A percentile compares a stretch with the other conserved stretches of the same genome.
Conservation (phyloP, 2,888 invertebrate species). For the Hydraecia micacea region DNA sequence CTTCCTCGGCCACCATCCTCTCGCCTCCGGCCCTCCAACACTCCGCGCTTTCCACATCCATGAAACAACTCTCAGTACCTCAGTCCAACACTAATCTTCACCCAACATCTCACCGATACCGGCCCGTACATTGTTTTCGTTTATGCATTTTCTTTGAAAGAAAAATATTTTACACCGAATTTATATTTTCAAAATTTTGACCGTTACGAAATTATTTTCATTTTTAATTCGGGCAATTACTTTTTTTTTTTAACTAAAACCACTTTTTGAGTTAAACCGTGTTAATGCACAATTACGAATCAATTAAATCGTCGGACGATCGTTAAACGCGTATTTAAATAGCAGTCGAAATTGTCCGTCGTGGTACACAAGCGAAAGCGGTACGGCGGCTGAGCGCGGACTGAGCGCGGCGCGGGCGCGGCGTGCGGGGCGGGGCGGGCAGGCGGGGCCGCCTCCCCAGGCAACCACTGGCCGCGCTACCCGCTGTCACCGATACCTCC, state of each 20-base stretch:
- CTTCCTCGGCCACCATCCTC: conserved; percentile 88
- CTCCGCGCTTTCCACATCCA: conserved; percentile 88
- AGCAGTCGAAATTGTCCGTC: conserved; percentile 62
- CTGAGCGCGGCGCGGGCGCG: conserved; percentile 81
- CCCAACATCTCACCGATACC: conserved; percentile 81
- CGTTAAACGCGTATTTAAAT: conserved; percentile 71
- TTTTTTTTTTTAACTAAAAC: conserved; percentile 14
- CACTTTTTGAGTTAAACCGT: conserved; percentile 50
- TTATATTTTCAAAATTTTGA: conserved; percentile 33
- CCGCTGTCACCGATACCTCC: conserved; percentile 82
- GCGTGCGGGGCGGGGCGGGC: conserved; percentile 77
- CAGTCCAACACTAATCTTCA: conserved; percentile 69
- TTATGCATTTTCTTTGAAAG: conserved; percentile 65
- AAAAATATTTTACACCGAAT: conserved; percentile 40
- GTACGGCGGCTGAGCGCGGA: conserved; percentile 85
- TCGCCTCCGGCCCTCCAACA: conserved; percentile 83
- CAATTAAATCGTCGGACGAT: conserved; percentile 57
- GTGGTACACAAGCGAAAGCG: conserved; percentile 71
- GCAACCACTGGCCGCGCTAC: conserved; percentile 84
- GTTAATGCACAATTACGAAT: conserved; percentile 59
- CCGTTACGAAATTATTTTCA: conserved; percentile 50
- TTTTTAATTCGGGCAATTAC: conserved; percentile 38
- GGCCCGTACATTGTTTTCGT: conserved; percentile 79
- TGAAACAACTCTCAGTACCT: conserved; percentile 82
- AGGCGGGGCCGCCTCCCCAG: conserved; percentile 74